Evolutionary conservation across 1,140 invertebrate genomes (phyloP).

Genomic region (Anadara kagoshimensis): DNA sequence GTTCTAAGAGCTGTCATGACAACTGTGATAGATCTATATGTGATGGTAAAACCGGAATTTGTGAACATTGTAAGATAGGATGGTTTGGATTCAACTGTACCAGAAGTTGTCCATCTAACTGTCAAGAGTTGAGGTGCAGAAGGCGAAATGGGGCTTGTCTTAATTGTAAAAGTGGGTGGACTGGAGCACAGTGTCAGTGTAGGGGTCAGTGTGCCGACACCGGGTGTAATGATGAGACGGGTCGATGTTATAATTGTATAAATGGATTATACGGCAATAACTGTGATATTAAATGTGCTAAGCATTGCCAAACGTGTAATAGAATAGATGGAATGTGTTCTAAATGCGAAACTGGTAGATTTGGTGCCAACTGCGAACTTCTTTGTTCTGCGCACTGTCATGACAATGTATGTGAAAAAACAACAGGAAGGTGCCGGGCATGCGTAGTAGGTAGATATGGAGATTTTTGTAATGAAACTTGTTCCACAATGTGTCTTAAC

Average conservation of each 20-base stretch:
- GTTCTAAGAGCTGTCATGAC: slow-evolving; percentile 9
- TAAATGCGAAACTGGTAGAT: slow-evolving; percentile 18
- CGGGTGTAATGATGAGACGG: slow-evolving; percentile 1
- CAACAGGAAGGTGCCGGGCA: slow-evolving; percentile 3
- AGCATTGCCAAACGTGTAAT: slow-evolving; percentile 16
- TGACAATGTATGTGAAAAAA: not conserved
- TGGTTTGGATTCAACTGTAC: slow-evolving; percentile 17
- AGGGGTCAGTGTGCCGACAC: slow-evolving; percentile 24
- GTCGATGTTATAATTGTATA: slow-evolving; percentile 13
- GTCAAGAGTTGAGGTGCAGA: not conserved
- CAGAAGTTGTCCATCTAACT: slow-evolving; percentile 9
- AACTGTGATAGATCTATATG: slow-evolving; percentile 12
- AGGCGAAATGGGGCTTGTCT: slow-evolving; percentile 22
- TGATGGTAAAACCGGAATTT: not conserved
- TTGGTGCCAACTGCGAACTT: slow-evolving; percentile 2
- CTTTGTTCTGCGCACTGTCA: slow-evolving; percentile 10
- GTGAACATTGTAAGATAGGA: slow-evolving; percentile 7
- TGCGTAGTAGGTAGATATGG: slow-evolving; percentile 16
- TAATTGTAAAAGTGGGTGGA: slow-evolving; percentile 16
- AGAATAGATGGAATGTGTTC: slow-evolving; percentile 10
- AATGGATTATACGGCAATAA: not conserved
- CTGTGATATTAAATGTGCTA: slow-evolving; percentile 13
- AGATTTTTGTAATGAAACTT: slow-evolving; percentile 17
- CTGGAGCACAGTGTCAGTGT: slow-evolving; percentile 20
- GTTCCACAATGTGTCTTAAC: slow-evolving; percentile 17